Percentiles rank a stretch among this genome's conserved stretches.
Conservation (phyloP, 2,797 vertebrate species). For the Hylomyscus alleni region DNA sequence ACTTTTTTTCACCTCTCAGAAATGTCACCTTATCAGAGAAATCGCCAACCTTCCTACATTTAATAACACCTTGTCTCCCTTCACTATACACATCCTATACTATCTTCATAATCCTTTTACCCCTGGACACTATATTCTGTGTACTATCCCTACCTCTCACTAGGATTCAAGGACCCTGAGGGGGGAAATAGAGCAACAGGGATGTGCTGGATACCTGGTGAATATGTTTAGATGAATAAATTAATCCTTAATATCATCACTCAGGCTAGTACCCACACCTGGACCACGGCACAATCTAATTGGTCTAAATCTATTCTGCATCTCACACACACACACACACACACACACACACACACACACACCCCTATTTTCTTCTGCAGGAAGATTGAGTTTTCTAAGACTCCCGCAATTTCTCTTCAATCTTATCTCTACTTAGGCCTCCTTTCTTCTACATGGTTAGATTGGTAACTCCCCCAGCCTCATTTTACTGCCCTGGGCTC, state of each 20-base stretch:
- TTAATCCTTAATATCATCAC: background rate
- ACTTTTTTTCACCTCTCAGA: background rate
- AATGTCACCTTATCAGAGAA: background rate
- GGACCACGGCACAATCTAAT: background rate
- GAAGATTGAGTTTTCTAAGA: background rate
- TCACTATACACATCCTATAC: background rate
- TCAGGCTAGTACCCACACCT: background rate
- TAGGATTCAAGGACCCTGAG: background rate
- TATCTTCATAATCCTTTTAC: background rate
- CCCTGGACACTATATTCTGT: background rate
- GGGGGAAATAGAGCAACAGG: background rate
- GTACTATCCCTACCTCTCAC: background rate
- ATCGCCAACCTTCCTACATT: background rate
- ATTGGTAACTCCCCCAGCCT: background rate
- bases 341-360: background rate
- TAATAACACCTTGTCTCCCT: background rate
- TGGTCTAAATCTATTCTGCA: background rate
- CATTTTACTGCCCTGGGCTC: background rate
- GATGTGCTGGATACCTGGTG: background rate
- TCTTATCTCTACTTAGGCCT: background rate
- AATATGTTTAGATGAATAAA: background rate
- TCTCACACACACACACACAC: background rate
- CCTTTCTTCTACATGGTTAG: background rate
- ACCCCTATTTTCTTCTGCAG: background rate
- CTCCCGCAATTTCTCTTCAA: background rate